These are phyloP conservation scores for Acleris sparsana DNA, from an alignment of 2,888 invertebrate genomes.

Conservation along the genomic window DNA sequence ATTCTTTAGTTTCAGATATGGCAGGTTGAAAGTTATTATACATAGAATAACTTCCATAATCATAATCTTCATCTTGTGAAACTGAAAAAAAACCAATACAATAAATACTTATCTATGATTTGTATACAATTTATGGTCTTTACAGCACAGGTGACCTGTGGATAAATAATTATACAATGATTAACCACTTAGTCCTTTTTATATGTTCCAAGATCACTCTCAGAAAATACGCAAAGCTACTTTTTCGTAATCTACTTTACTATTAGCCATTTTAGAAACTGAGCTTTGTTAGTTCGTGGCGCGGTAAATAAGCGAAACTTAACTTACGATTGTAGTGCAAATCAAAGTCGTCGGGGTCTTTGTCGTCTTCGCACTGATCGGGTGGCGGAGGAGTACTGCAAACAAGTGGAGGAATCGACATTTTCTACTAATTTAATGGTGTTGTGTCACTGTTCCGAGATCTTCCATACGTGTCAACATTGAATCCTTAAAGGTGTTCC, in stretches of 20 bases:
- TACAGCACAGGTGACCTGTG: not conserved
- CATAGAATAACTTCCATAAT: constrained; percentile 64
- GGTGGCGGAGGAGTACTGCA: constrained; percentile 87
- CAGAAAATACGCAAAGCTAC: constrained; percentile 6
- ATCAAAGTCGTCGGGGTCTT: constrained; percentile 80
- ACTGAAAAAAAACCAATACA: constrained; percentile 57
- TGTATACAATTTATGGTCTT: not conserved
- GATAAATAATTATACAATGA: too few relatives aligned
- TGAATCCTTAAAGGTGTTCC: constrained; percentile 7
- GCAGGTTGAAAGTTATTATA: constrained; percentile 56
- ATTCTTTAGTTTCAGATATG: constrained; percentile 39
- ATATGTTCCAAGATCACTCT: too few relatives aligned
- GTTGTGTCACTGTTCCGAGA: constrained; percentile 42
- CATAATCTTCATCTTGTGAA: constrained; percentile 73
- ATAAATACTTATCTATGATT: not conserved
- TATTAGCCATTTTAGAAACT: constrained; percentile 2
- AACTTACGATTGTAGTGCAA: constrained; percentile 74
- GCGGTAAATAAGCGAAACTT: constrained; percentile 1
- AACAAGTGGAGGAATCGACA: constrained; percentile 87
- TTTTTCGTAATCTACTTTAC: constrained; percentile 8
- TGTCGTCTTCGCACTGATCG: constrained; percentile 86
- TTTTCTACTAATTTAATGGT: constrained; percentile 54
- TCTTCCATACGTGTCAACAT: constrained; percentile 40
- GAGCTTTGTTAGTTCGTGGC: not conserved
- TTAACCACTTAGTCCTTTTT: too few relatives aligned